phyloP scores from a whole-genome alignment of 92 coral and sea anemone genomes.

The Parazoanthus atlanticus region DNA sequence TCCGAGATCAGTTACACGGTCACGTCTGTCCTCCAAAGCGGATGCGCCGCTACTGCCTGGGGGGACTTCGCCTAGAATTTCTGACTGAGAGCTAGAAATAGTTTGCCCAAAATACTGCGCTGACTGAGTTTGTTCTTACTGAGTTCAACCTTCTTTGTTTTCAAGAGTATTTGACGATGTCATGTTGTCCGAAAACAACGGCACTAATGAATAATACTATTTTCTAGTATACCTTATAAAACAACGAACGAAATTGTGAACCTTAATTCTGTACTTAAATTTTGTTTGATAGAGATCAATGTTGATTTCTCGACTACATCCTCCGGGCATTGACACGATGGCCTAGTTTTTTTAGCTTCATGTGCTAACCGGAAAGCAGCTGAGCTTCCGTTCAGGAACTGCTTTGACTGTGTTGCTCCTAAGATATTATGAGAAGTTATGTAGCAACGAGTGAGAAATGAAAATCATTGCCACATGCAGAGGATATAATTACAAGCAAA shows the following conservation, averaged over 20 bases:
- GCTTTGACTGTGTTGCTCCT: neutral
- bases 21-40: constrained; percentile 14
- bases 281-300: neutral
- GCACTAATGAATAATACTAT: neutral
- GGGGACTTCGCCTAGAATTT: constrained; percentile 20
- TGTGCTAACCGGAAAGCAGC: neutral
- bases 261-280: neutral
- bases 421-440: too few relatives aligned
- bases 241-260: neutral
- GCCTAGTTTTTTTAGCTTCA: neutral
- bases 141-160: too few relatives aligned
- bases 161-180: neutral
- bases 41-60: constrained; percentile 6
- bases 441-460: neutral
- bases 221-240: neutral
- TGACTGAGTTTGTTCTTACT: neutral
- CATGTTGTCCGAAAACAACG: neutral
- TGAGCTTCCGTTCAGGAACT: constrained; percentile 33
- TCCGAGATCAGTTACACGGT: constrained; percentile 7
- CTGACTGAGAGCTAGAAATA: neutral
- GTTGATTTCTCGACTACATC: neutral
- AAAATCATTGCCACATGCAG: constrained; percentile 8
- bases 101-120: neutral
- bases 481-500: neutral
- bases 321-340: neutral